Conservation (phyloP, 2,888 invertebrate species). For the Catocala sponsa region DNA sequence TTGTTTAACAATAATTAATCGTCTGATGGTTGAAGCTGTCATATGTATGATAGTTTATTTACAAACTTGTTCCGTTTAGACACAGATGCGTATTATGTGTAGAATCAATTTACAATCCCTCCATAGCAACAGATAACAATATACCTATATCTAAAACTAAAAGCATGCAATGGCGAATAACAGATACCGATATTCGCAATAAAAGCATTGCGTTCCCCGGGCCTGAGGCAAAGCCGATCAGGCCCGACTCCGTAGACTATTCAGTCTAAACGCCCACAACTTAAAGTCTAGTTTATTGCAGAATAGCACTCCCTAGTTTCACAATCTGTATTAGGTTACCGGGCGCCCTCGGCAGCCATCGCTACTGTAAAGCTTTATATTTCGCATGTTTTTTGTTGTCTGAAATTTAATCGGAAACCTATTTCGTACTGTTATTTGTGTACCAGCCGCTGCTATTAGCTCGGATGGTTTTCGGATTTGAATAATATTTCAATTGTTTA, state of each 20-base stretch:
- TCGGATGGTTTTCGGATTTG: not conserved
- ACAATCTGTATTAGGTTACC: constrained; percentile 69
- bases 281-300: constrained; percentile 67
- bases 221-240: constrained; percentile 61
- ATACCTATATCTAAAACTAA: constrained; percentile 25
- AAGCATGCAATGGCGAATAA: constrained; percentile 41
- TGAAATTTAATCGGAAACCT: constrained; percentile 65
- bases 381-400: constrained; percentile 61
- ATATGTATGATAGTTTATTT: no score
- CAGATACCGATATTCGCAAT: constrained; percentile 52
- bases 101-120: not conserved
- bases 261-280: constrained; percentile 60
- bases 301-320: constrained; percentile 49
- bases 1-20: no score
- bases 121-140: not conserved
- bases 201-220: constrained; percentile 61
- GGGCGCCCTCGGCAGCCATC: constrained; percentile 56
- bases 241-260: constrained; percentile 46
- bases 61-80: no score
- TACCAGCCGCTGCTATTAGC: constrained; percentile 10
- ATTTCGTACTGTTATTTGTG: constrained; percentile 50
- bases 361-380: constrained; percentile 60
- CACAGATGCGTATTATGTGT: no score
- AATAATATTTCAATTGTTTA: not conserved
- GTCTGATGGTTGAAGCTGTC: no score